Conservation (phyloP, 2,888 invertebrate genomes). For the Morpho deidamia region DNA sequence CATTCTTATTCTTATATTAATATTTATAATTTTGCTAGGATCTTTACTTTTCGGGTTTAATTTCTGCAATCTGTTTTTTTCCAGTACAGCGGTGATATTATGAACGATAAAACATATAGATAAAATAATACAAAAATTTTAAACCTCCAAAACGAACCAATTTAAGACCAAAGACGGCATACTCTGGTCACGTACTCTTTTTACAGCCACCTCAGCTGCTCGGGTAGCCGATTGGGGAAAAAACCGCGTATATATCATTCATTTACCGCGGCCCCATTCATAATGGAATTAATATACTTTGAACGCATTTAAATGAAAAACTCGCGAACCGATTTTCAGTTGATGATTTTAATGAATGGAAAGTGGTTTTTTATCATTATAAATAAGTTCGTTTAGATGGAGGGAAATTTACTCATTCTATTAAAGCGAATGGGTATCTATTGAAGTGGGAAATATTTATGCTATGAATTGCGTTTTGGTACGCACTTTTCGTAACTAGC, state of each 20-base stretch:
- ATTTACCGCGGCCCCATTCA: slow-evolving; percentile 32
- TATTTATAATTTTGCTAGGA: too few species aligned
- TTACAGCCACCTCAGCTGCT: slow-evolving; percentile 62
- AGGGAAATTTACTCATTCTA: too few species aligned
- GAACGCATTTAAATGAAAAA: not conserved
- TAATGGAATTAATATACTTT: slow-evolving; percentile 57
- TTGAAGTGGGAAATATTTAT: too few species aligned
- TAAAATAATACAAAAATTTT: slow-evolving; percentile 6
- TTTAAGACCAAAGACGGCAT: slow-evolving; percentile 10
- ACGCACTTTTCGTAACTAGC: too few species aligned
- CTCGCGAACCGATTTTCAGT: not conserved
- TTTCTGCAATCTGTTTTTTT: too few species aligned
- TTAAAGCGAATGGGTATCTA: too few species aligned
- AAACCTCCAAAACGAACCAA: slow-evolving; percentile 16
- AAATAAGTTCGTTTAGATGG: too few species aligned
- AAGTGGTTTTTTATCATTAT: not conserved
- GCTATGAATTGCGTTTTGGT: too few species aligned
- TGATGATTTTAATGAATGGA: not conserved
- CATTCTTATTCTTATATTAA: too few species aligned
- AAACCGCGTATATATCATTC: slow-evolving; percentile 63
- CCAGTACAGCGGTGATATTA: too few species aligned
- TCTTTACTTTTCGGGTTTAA: too few species aligned
- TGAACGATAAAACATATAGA: too few species aligned
- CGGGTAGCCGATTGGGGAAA: slow-evolving; percentile 55
- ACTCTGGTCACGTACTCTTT: slow-evolving; percentile 61